phyloP scores from a whole-genome alignment of 2,888 invertebrate species.

The Unio pictorum region DNA sequence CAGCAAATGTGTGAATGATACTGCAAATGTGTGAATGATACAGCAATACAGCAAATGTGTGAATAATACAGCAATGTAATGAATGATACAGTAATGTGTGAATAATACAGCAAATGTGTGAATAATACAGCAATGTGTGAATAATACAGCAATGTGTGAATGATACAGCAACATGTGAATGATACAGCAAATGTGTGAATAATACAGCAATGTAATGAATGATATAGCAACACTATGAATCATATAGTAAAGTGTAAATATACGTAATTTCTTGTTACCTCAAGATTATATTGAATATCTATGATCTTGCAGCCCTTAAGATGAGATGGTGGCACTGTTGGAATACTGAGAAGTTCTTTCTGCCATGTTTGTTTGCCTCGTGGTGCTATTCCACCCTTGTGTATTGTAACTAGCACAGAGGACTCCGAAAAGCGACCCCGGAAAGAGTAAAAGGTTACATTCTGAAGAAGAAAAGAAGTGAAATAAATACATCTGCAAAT shows the following conservation, averaged over 20 bases:
- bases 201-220: too few relatives aligned
- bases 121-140: too few relatives aligned
- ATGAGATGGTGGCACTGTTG: conserved; percentile 62
- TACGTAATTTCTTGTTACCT: conserved; percentile 40
- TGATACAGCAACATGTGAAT: too few relatives aligned
- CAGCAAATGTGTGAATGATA: too few relatives aligned
- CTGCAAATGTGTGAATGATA: too few relatives aligned
- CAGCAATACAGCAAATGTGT: too few relatives aligned
- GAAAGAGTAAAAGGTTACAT: conserved; percentile 65
- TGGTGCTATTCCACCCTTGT: conserved; percentile 62
- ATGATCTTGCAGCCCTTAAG: conserved; percentile 64
- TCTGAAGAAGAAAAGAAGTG: conserved; percentile 39
- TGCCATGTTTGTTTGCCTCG: conserved; percentile 66
- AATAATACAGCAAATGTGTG: too few relatives aligned
- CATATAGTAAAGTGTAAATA: background rate
- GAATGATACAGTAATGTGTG: too few relatives aligned
- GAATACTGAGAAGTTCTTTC: conserved; percentile 60
- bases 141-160: too few relatives aligned
- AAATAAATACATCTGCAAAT: background rate
- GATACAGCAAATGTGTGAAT: too few relatives aligned
- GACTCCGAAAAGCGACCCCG: conserved; percentile 64
- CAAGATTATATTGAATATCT: conserved; percentile 63
- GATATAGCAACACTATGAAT: too few relatives aligned
- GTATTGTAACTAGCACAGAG: conserved; percentile 58
- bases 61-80: too few relatives aligned